phyloP scores from a whole-genome alignment of 64 coral and sea anemone genomes.

The Anthopleura sola region DNA sequence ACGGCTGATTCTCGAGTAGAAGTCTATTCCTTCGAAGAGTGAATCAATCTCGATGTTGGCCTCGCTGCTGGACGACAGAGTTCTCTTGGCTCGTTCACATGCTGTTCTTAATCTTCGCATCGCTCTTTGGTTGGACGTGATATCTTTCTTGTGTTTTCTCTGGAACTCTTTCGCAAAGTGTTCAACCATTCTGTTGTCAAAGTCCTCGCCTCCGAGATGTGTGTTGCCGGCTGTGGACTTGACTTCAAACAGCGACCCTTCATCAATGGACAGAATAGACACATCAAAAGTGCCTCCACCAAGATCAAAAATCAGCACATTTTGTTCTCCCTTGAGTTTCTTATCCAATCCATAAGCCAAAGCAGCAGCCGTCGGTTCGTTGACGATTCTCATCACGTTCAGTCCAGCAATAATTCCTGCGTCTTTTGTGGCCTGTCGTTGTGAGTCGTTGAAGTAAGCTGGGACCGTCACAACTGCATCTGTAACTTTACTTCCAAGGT shows the following conservation, averaged over 20 bases:
- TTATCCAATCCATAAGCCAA: slow-evolving; percentile 36
- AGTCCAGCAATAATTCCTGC: slow-evolving; percentile 71
- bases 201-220: slow-evolving; percentile 90
- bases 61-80: slow-evolving; percentile 43
- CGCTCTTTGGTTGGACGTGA: slow-evolving; percentile 38
- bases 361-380: slow-evolving; percentile 32
- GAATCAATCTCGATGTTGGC: slow-evolving; percentile 73
- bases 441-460: slow-evolving; percentile 79
- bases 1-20: slow-evolving; percentile 62
- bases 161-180: slow-evolving; percentile 66
- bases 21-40: slow-evolving; percentile 67
- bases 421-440: slow-evolving; percentile 79
- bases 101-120: slow-evolving; percentile 65
- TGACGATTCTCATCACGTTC: slow-evolving; percentile 68
- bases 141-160: slow-evolving; percentile 67
- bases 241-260: slow-evolving; percentile 81
- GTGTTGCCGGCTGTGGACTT: slow-evolving; percentile 77
- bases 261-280: slow-evolving; percentile 67
- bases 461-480: slow-evolving; percentile 81
- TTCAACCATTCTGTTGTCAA: slow-evolving; percentile 74
- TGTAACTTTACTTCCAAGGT: slow-evolving; percentile 56
- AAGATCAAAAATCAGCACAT: neutral
- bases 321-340: neutral
- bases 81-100: slow-evolving; percentile 26
- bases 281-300: slow-evolving; percentile 21